These are phyloP conservation scores for Cololabis saira DNA, from an alignment of 2,113 vertebrate genomes.

Conservation along the genomic window DNA sequence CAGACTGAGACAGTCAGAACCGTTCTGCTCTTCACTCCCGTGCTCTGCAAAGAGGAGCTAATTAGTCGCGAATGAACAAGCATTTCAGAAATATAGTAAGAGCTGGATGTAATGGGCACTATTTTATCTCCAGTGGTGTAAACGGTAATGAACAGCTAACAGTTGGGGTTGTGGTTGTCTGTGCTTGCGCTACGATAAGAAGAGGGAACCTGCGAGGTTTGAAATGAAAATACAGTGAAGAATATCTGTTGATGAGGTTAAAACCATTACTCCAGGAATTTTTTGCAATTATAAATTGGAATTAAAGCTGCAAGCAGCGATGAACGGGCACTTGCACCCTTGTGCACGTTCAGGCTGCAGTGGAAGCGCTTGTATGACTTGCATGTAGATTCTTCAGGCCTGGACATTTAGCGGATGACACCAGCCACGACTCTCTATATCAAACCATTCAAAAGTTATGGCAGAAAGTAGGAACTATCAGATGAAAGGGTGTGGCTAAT, in stretches of 20 bases:
- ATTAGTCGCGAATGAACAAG: conserved; percentile 68
- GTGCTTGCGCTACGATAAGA: not conserved
- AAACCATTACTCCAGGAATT: not conserved
- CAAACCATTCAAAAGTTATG: no score
- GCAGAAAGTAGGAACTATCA: no score
- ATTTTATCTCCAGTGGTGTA: conserved; percentile 49
- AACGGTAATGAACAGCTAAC: conserved; percentile 44
- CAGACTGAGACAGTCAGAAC: conserved; percentile 51
- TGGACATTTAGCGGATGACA: no score
- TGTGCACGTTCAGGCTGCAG: no score
- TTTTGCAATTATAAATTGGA: not conserved
- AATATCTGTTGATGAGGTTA: not conserved
- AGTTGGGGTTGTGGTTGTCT: conserved; percentile 13
- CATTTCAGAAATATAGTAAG: conserved; percentile 45
- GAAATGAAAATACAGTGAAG: not conserved
- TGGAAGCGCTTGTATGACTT: no score
- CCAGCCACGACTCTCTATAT: no score
- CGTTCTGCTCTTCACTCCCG: conserved; percentile 46
- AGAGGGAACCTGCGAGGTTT: not conserved
- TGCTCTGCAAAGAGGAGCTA: conserved; percentile 55
- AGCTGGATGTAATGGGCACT: conserved; percentile 33
- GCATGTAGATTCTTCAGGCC: no score
- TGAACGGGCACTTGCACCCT: no score
- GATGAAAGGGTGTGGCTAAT: no score
- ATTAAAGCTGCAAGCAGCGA: no score